A percentile compares a stretch with the other conserved stretches of the same genome.
These are phyloP conservation scores for Pontoporia blainvillei DNA, from an alignment of 2,113 vertebrate genomes.

Conservation along the genomic window DNA sequence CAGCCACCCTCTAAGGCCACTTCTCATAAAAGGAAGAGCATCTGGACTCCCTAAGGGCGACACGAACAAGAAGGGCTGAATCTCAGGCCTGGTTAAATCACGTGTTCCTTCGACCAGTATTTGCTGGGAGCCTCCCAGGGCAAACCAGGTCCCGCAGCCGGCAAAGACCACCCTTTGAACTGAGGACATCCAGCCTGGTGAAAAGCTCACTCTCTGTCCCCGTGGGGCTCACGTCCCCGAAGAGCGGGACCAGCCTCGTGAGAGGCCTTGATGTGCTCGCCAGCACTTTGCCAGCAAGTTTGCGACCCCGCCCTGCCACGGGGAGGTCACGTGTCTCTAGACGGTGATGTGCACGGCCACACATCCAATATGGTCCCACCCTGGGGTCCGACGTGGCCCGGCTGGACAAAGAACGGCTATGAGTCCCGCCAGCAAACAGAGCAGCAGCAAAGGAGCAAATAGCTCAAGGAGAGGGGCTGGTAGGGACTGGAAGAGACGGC, in stretches of 20 bases:
- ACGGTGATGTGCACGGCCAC: fast-evolving
- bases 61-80: fast-evolving
- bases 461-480: neutral
- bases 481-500: fast-evolving
- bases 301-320: neutral
- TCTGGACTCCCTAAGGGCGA: neutral
- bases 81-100: neutral
- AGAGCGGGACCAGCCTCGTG: neutral
- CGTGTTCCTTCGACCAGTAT: neutral
- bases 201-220: too few species aligned
- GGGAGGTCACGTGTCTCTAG: neutral
- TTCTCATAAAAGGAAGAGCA: neutral
- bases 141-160: fast-evolving
- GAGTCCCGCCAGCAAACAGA: neutral
- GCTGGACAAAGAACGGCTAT: fast-evolving
- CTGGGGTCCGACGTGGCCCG: fast-evolving
- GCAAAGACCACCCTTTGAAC: neutral
- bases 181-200: fast-evolving
- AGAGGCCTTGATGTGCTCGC: neutral
- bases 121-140: neutral
- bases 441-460: fast-evolving
- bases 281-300: neutral
- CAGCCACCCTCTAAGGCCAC: neutral
- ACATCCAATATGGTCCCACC: neutral
- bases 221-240: fast-evolving